Base-by-base conservation (phyloP, 2,113 vertebrate species). In the Onychostoma macrolepis region DNA sequence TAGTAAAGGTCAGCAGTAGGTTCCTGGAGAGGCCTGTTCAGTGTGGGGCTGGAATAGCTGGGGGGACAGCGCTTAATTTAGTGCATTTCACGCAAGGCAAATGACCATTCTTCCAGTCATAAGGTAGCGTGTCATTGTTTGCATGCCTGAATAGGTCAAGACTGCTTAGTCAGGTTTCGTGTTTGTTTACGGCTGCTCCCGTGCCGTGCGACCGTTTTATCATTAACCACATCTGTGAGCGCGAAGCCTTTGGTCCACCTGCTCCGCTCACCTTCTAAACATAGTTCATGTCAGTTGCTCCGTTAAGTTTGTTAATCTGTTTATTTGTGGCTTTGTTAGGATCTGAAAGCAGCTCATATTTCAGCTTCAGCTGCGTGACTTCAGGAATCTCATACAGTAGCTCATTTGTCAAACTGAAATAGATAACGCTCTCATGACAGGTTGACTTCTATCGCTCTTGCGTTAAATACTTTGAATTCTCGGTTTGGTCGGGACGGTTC, bases 381-480 rank as follows among this genome's bases (percentile, higher is more conserved):
- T 84, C 80, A 50, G 30, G 77, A 56, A 65, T 26, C 75, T 45
- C 38, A 45, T 26, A 82, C 80, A 11, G 56, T 24, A 63, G 33
- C 72, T 84, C 58, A 41, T 86, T 48, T 28, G 61, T 88, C 89
- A 90, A 75, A 88, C 81, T 38, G 56, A 21, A 69, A 90, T 90
- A 87, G 76, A 77, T 88, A 75, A 72, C 74, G 81, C 83, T 67
- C 36, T 77, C 74, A 10, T 88, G 87, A 88, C 85, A 82, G 74
- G 85, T 30, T 86, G 85, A 90, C 83, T 56, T 86, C n/a, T 71
- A 81, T 85, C 74, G 76, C 48, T 80, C 48, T 48, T 24, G 38
- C 45, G 63, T 69, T 74, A 74, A 87, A 89, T 89, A 75, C 43
- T 81, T 88, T 21, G 41, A 69, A 88, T 90, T 85, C 83, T 87